phyloP scores from a whole-genome alignment of 1,140 invertebrate genomes.

The Radopholus similis region DNA sequence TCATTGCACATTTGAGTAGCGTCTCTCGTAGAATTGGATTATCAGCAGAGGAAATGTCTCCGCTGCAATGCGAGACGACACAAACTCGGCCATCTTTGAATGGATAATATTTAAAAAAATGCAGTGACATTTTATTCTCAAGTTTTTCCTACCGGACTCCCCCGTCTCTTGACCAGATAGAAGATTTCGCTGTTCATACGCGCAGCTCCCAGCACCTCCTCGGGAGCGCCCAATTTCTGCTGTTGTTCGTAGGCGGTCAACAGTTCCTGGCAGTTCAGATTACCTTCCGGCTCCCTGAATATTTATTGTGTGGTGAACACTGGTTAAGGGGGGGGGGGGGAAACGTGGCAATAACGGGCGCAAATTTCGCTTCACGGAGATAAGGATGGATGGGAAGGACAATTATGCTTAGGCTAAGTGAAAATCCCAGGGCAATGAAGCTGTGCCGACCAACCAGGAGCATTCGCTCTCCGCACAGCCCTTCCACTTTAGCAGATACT shows the following conservation, averaged over 20 bases:
- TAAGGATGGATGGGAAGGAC: not conserved
- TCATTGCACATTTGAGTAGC: not conserved
- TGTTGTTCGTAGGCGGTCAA: not conserved
- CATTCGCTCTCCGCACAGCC: conserved; percentile 2
- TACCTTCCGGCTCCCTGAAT: conserved; percentile 7
- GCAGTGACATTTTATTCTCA: no score
- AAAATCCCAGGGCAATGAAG: not conserved
- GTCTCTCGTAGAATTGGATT: conserved; percentile 20
- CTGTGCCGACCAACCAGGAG: not conserved
- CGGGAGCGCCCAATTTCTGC: not conserved
- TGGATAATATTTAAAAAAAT: no score
- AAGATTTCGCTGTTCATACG: conserved; percentile 8
- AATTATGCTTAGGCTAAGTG: not conserved
- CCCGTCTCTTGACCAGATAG: conserved; percentile 1
- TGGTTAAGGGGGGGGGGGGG: no score
- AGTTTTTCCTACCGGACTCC: no score
- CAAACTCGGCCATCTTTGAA: conserved; percentile 4
- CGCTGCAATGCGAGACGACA: not conserved
- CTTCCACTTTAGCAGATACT: conserved; percentile 5
- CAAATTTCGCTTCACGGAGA: not conserved
- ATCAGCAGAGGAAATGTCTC: conserved; percentile 8
- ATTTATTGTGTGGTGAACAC: no score
- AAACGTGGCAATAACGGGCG: not conserved
- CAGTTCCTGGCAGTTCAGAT: conserved; percentile 5
- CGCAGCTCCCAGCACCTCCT: conserved; percentile 1